Base-by-base conservation (phyloP, 1,140 invertebrate genomes). In the Plutomurus gul region DNA sequence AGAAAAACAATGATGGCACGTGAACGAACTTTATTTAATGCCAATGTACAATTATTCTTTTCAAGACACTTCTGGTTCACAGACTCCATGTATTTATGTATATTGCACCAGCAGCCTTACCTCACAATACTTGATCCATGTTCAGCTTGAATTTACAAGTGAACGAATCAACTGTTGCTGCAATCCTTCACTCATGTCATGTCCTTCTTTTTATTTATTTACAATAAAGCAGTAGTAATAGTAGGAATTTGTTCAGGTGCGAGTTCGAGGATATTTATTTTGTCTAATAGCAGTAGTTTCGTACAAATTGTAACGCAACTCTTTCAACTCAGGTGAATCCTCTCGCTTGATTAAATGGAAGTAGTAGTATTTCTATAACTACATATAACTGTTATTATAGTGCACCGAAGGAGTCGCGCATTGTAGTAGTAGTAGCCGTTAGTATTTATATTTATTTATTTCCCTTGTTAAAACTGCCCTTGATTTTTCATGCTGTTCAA, bases 21-120 rank as follows among this genome's bases (percentile, higher is more conserved):
- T 65, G 56, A 65, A 65, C 27, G 56, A 65, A 65, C 56, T 65
- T 65, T 65, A 27, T 65, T 65, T 30, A 65, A 65, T 65, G 56
- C 27, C 56, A 65, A 65, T 65, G 56, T 65, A 25, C 56, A 65
- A n/a, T n/a, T n/a, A n/a, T 30, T 33, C 22, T 13, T 16, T 13
- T 43, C 25, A 30, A 65, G 56, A 33, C 30, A 65, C 56, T 65
- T 65, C 56, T 65, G 56, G 56, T 65, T 65, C 56, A 65, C 56
- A 65, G 11, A 8, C 11, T 13, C 11, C 11, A 43, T 43, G 39
- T 13, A 43, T 10, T 13, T n/a, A 13, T 10, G n/a, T n/a, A 43
- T 43, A 43, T n/a, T n/a, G n/a, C 39, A 43, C 39, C n/a, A 7
- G 2, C n/a, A 43, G n/a, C 39, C 39, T n/a, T n/a, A n/a, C n/a